These are phyloP conservation scores for Poeciliopsis retropinna DNA, from an alignment of 2,113 vertebrate species.

Conservation along the genomic window DNA sequence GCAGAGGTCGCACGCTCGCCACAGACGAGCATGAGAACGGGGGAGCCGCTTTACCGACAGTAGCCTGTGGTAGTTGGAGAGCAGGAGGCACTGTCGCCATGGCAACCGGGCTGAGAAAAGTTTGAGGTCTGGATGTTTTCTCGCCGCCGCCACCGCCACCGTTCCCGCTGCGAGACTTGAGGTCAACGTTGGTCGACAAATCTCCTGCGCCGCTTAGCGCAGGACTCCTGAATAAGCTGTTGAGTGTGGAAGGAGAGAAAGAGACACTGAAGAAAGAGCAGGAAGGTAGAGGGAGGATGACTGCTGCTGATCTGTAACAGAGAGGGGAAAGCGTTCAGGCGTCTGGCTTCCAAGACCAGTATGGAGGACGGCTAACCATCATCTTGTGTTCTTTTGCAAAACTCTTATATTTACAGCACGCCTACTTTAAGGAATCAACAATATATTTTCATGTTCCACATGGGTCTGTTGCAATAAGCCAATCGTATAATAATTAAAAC, in stretches of 20 bases:
- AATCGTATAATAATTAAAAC: no score
- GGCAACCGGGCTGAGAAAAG: constrained; percentile 67
- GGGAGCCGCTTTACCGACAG: constrained; percentile 66
- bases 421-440: neutral
- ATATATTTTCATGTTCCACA: constrained; percentile 45
- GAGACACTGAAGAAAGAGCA: constrained; percentile 13
- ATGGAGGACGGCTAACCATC: constrained; percentile 7
- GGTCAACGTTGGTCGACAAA: constrained; percentile 57
- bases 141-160: constrained; percentile 52
- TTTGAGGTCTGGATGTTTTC: constrained; percentile 64
- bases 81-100: constrained; percentile 71
- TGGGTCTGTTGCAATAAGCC: no score
- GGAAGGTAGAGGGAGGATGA: neutral
- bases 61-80: constrained; percentile 54
- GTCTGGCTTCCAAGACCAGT: constrained; percentile 1
- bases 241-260: constrained; percentile 44
- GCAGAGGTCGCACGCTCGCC: constrained; percentile 56
- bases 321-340: constrained; percentile 2
- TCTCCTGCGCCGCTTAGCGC: constrained; percentile 43
- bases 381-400: constrained; percentile 10
- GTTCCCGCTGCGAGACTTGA: constrained; percentile 41
- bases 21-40: constrained; percentile 57
- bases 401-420: neutral
- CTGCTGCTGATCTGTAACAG: neutral
- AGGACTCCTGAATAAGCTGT: constrained; percentile 84